Conservation (phyloP, 2,888 invertebrate species). For the Rhamphomyia laevipes region DNA sequence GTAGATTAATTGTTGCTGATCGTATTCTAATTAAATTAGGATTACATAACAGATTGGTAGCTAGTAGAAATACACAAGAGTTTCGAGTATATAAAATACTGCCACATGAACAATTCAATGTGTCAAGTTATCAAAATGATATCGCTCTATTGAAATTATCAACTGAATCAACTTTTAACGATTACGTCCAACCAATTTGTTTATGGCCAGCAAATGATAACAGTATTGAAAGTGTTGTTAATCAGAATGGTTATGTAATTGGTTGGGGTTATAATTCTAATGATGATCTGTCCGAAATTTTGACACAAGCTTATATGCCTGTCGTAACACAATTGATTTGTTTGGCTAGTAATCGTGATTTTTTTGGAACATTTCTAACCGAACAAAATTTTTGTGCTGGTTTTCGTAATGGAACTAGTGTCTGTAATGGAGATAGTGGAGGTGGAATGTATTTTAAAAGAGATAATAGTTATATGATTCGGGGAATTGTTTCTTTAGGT, state of each 20-base stretch:
- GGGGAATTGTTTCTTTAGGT: conserved; percentile 15
- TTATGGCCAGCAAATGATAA: conserved; percentile 25
- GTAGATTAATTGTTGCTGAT: conserved; percentile 23
- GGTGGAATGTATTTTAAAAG: conserved; percentile 36
- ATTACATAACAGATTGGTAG: conserved; percentile 31
- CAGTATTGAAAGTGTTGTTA: conserved; percentile 8
- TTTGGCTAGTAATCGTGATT: conserved; percentile 15
- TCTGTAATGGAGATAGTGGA: conserved; percentile 44
- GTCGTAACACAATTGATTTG: conserved; percentile 27
- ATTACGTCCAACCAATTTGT: conserved; percentile 35
- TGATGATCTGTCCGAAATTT: conserved; percentile 18
- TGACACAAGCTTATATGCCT: conserved; percentile 26
- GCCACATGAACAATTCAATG: conserved; percentile 7
- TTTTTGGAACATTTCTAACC: conserved; percentile 10
- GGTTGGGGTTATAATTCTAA: conserved; percentile 36
- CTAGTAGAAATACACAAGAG: conserved; percentile 29
- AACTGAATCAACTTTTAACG: conserved; percentile 24
- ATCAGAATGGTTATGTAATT: conserved; percentile 20
- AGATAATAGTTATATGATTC: conserved; percentile 7
- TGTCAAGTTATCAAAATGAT: conserved; percentile 20
- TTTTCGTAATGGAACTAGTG: conserved; percentile 30
- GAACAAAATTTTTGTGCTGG: conserved; percentile 15
- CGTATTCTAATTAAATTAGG: conserved; percentile 30
- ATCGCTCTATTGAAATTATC: conserved; percentile 31
- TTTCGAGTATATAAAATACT: conserved; percentile 15